Percentiles rank a stretch among this genome's conserved stretches.
These are phyloP conservation scores for Microctonus hyperodae DNA, from an alignment of 2,888 invertebrate genomes.

Conservation along the genomic window DNA sequence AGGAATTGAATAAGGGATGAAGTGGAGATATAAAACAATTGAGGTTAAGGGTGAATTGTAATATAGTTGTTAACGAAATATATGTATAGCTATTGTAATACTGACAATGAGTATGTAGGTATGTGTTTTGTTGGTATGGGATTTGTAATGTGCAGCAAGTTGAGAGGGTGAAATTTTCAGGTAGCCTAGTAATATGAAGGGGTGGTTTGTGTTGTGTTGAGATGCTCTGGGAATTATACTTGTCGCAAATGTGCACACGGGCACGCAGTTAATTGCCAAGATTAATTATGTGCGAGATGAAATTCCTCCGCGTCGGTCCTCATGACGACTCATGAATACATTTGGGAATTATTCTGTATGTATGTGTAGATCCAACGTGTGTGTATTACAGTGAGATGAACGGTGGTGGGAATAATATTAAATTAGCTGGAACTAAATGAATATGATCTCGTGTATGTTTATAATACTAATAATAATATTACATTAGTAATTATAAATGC, in stretches of 20 bases:
- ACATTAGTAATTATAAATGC: background rate
- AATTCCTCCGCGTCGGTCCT: slow-evolving; percentile 50
- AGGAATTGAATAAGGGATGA: background rate
- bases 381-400: background rate
- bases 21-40: too few relatives aligned
- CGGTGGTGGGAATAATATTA: background rate
- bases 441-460: background rate
- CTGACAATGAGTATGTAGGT: background rate
- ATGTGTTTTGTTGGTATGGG: background rate
- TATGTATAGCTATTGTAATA: background rate
- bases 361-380: background rate
- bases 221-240: slow-evolving; percentile 48
- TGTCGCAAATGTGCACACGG: slow-evolving; percentile 39
- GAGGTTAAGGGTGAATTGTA: background rate
- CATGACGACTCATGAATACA: slow-evolving; percentile 38
- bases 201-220: background rate
- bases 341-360: slow-evolving; percentile 7
- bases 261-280: slow-evolving; percentile 51
- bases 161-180: slow-evolving; percentile 1
- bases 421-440: background rate
- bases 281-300: slow-evolving; percentile 60
- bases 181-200: background rate
- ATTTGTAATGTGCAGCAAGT: background rate
- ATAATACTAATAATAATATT: background rate
- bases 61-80: background rate